Percentiles rank a stretch among this genome's conserved stretches.
phyloP scores from a whole-genome alignment of 1,140 invertebrate species.

The Agrilus planipennis region DNA sequence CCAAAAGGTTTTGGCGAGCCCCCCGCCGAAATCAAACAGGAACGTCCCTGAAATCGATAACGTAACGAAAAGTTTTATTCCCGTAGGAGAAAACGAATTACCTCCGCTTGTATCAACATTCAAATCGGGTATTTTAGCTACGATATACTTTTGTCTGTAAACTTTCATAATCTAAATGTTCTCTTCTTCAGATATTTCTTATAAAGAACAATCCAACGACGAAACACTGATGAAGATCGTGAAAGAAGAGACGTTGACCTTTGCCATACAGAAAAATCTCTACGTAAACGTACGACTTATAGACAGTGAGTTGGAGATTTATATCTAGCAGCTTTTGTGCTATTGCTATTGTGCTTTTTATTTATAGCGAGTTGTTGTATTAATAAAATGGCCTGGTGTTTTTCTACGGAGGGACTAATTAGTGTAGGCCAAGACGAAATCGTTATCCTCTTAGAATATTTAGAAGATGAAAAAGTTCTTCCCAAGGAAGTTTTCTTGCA shows the following conservation, averaged over 20 bases:
- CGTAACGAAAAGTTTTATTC: constrained; percentile 45
- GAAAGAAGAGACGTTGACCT: constrained; percentile 54
- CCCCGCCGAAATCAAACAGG: constrained; percentile 21
- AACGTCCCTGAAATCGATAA: constrained; percentile 38
- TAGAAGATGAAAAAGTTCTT: constrained; percentile 52
- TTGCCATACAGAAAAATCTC: constrained; percentile 70
- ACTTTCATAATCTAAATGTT: background rate
- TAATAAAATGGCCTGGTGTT: constrained; percentile 68
- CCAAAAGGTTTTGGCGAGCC: background rate
- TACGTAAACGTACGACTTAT: constrained; percentile 66
- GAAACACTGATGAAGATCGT: constrained; percentile 38
- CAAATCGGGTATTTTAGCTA: constrained; percentile 45
- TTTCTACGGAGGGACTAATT: constrained; percentile 65
- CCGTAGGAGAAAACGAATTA: constrained; percentile 37
- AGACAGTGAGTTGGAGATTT: constrained; percentile 49
- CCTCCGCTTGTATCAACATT: constrained; percentile 44
- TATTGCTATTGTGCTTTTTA: background rate
- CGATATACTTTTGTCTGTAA: no score
- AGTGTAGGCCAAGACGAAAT: constrained; percentile 81
- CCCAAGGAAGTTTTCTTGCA: constrained; percentile 71
- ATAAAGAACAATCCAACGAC: constrained; percentile 43
- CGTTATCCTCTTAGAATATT: constrained; percentile 64
- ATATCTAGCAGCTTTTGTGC: no score
- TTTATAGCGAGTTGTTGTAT: constrained; percentile 69
- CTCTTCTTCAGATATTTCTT: constrained; percentile 39